Evolutionary conservation across 2,113 vertebrate species (phyloP).

Genomic region (Podarcis cretensis): DNA sequence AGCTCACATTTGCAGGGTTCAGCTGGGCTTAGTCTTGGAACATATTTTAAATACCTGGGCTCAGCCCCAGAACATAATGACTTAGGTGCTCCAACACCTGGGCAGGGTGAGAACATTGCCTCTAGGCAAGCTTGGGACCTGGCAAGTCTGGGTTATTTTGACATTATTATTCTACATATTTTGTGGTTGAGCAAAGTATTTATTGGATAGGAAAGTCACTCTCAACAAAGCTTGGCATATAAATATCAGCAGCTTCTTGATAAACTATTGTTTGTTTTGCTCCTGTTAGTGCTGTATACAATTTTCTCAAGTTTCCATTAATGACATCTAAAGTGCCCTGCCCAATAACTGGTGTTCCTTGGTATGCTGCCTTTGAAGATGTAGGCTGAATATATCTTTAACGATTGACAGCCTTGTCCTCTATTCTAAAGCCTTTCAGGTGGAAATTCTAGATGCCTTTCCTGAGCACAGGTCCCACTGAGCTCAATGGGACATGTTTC

Average conservation of each 20-base stretch:
- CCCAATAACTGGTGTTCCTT: not conserved
- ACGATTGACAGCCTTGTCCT: not conserved
- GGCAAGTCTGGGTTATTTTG: not conserved
- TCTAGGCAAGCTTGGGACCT: not conserved
- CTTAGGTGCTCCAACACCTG: not conserved
- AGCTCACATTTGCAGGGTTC: not conserved
- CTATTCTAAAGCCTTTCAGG: not conserved
- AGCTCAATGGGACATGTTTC: not conserved
- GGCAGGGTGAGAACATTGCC: not conserved
- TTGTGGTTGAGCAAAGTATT: not conserved
- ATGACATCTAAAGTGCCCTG: not conserved
- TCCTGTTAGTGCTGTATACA: not conserved
- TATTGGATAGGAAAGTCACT: not conserved
- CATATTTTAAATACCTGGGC: not conserved
- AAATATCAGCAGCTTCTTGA: not conserved
- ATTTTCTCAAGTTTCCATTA: not conserved
- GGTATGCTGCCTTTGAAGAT: not conserved
- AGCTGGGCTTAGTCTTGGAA: not conserved
- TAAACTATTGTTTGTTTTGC: not conserved
- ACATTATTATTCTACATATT: not conserved
- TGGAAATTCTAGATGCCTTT: not conserved
- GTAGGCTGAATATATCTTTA: not conserved
- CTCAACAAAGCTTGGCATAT: not conserved
- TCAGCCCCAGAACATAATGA: not conserved
- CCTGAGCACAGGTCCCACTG: not conserved